Base-by-base conservation (phyloP, 2,797 vertebrate species). In the Chrysolophus pictus region DNA sequence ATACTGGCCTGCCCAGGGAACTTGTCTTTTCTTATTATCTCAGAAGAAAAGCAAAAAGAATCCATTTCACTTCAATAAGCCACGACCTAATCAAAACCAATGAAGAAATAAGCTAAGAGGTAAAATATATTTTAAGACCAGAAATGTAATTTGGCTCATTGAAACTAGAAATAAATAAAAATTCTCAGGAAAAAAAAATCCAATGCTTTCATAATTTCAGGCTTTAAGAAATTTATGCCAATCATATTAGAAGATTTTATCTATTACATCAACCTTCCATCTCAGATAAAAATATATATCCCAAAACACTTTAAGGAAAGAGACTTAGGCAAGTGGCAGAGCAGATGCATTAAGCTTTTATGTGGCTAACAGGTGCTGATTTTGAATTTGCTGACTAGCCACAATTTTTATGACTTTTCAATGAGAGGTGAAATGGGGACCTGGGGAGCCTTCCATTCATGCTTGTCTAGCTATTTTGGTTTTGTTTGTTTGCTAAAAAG, bases 331-430 rank as follows among this genome's bases (percentile, higher is more conserved):
- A 86, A 90, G 56, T 44, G 44, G 58, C 60, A 58, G 62, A 83
- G 77, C 94, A 94, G 80, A 93, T 94, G 89, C 51, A 24, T 94
- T 88, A 91, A 95, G 87, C 41, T 90, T 84, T 78, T 94, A 84
- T 89, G 81, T 83, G 91, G 78, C 73, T 94, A 95, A 94, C 93
- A 96, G 95, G 94, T 96, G 95, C 72, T 92, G 72, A 70, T 84
- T 97, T 90, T 80, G 78, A 73, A 95, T 91, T 87, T 94, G 95
- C 95, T 96, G 95, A 96, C 88, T 94, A 89, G 91, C 55, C 78
- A 90, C 76, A 91, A 53, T 46, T 94, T 73, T 91, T 94, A 96
- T 88, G 95, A 77, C 63, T 96, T 96, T 91, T 94, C 92, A 92
- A 8, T 72, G 51, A 90, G 78, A 90, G 39, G 77, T 64, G 72